A percentile compares a stretch with the other conserved stretches of the same genome.
Conservation (phyloP, 2,797 vertebrate species). For the Acrocephalus scirpaceus region DNA sequence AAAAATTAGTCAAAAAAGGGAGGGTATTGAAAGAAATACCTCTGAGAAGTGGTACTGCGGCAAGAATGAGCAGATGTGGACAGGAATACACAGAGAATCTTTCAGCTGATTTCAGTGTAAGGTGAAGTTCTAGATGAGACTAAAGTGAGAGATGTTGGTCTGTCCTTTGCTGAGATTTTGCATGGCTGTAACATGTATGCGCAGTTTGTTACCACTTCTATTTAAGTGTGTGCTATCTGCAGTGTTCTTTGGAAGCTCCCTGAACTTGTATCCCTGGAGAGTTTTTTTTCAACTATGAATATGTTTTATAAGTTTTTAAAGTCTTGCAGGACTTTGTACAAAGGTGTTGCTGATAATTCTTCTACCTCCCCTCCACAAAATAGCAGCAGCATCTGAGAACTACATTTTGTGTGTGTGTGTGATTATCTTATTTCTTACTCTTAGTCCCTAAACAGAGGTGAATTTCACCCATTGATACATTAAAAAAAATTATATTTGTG, state of each 20-base stretch:
- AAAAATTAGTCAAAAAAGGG: not conserved
- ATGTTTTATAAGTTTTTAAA: not conserved
- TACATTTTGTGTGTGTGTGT: not conserved
- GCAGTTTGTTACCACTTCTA: not conserved
- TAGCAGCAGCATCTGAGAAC: not conserved
- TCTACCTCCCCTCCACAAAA: accelerated
- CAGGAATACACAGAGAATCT: not conserved
- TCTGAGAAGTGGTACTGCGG: not conserved
- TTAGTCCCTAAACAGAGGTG: not conserved
- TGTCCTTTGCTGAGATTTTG: not conserved
- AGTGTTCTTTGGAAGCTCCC: not conserved
- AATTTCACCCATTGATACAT: not conserved
- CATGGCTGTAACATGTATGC: accelerated
- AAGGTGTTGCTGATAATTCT: not conserved
- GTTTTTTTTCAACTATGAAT: not conserved
- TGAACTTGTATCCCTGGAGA: not conserved
- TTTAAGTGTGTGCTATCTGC: not conserved
- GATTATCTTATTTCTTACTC: not conserved
- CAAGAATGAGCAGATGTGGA: not conserved
- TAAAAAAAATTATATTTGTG: not conserved
- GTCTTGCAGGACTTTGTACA: not conserved
- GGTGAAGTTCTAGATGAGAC: not conserved
- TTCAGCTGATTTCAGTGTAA: not conserved
- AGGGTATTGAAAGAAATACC: not conserved
- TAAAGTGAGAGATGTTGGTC: not conserved